A percentile compares a stretch with the other conserved stretches of the same genome.
Evolutionary conservation across 2,113 vertebrate species (phyloP).

Genomic region (Illadopsis cleaveri): DNA sequence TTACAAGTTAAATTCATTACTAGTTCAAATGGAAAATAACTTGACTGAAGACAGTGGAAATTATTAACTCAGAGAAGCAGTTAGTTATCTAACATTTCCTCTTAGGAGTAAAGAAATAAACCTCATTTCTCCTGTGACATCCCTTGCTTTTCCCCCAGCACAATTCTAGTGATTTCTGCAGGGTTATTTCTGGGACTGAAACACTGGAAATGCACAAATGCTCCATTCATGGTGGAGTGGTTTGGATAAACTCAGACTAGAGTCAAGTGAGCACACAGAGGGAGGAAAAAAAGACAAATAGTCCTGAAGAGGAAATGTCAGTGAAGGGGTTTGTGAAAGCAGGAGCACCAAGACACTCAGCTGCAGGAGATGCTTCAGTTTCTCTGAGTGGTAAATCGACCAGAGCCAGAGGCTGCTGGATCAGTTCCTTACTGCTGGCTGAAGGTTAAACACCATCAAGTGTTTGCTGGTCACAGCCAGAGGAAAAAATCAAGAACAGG

Average conservation of each 20-base stretch:
- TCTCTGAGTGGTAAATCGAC: not conserved
- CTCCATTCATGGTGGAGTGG: slow-evolving; percentile 1
- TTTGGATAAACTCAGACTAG: not conserved
- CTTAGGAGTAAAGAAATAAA: not conserved
- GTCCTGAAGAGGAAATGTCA: slow-evolving; percentile 12
- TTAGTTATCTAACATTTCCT: not conserved
- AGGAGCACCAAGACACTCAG: not conserved
- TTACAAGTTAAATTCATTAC: not conserved
- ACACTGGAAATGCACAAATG: not conserved
- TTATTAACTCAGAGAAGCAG: not conserved
- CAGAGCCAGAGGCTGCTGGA: not conserved
- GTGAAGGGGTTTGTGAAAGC: not conserved
- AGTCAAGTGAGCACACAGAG: not conserved
- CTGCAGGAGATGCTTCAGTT: not conserved
- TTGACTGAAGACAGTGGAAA: not conserved
- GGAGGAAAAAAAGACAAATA: not conserved
- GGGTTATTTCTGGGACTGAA: not conserved
- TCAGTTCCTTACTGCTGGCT: not conserved
- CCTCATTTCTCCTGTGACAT: not conserved
- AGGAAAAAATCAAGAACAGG: not conserved
- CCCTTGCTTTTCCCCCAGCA: not conserved
- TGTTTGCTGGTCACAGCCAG: not conserved
- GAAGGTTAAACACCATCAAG: not conserved
- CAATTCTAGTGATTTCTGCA: not conserved
- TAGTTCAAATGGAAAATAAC: not conserved